Evolutionary conservation across 2,888 invertebrate genomes (phyloP), one percentile per base, ranked within the genome.

Genomic region (Carpatolechia fugitivella): DNA sequence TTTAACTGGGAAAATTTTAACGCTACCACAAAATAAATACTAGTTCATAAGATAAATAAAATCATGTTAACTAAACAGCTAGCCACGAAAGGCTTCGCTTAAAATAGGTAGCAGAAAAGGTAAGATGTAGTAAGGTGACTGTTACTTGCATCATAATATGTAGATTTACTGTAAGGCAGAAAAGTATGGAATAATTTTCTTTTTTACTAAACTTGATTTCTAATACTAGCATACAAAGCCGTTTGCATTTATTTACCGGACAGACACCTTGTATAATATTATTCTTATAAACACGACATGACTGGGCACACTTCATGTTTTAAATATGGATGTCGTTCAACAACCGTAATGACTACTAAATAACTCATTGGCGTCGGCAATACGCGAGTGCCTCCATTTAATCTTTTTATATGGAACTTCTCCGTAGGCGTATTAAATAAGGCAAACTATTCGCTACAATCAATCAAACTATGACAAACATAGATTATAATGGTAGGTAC

Each of bases 1-100:
- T 72, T 70, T 54, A 48, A 40, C 48, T 66, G 65, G 56, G 65
- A 73, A 72, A 74, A 79, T 73, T 78, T 80, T 80, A 80, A 80
- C 76, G 75, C 76, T 76, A 78, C 62, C 58, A 56, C 56, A 55
- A 56, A 60, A 62, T 57, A 50, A 50, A 50, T 50, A 24, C 24
- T 24, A 50, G 50, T 50, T 50, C 50, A 36, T 33, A 20, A 50
- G 38, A 50, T 50, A 50, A 50, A 36, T 50, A 50, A 50, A 50
- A 36, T 38, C 38, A 38, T 50, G 50, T 38, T 36, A 13, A 31
- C 49, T 20, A 35, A 49, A 49, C 31, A 31, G 47, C 31, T 31
- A 47, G 31, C 31, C 13, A 20, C n/a, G 7, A 6, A 29, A 18
- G 40, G 18, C 18, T 18, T 11, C 13, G 13, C 14, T 18, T n/a